Evolutionary conservation across 2,797 vertebrate species (phyloP).

Genomic region (Dromococcyx pavoninus): DNA sequence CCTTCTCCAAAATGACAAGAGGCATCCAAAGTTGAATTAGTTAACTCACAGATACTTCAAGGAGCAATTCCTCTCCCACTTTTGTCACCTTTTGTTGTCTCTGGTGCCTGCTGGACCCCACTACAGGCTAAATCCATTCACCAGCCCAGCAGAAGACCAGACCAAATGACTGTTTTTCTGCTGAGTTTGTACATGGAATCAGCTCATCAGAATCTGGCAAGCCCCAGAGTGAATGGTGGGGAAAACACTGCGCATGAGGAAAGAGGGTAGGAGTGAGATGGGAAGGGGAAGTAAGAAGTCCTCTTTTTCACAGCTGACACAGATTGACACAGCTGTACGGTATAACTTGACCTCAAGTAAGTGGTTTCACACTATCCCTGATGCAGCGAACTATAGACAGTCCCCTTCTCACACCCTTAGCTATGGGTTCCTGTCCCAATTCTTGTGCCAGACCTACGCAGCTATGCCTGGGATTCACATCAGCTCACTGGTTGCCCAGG

Average conservation of each 20-base stretch:
- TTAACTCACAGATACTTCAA: not conserved
- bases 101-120: not conserved
- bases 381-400: not conserved
- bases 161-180: not conserved
- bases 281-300: not conserved
- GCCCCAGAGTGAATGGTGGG: not conserved
- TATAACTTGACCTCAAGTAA: not conserved
- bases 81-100: not conserved
- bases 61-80: not conserved
- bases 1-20: not conserved
- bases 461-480: not conserved
- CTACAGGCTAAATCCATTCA: not conserved
- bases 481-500: not conserved
- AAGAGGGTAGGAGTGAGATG: not conserved
- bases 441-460: not conserved
- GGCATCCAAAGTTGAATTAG: not conserved
- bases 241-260: rapidly evolving
- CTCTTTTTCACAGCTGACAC: not conserved
- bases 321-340: not conserved
- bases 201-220: not conserved
- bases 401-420: not conserved
- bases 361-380: not conserved
- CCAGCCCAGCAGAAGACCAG: not conserved
- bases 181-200: not conserved
- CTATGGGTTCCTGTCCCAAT: not conserved